Percentiles rank a stretch among this genome's conserved stretches.
These are phyloP conservation scores for Synergus itoensis DNA, from an alignment of 2,888 invertebrate genomes.

Conservation along the genomic window DNA sequence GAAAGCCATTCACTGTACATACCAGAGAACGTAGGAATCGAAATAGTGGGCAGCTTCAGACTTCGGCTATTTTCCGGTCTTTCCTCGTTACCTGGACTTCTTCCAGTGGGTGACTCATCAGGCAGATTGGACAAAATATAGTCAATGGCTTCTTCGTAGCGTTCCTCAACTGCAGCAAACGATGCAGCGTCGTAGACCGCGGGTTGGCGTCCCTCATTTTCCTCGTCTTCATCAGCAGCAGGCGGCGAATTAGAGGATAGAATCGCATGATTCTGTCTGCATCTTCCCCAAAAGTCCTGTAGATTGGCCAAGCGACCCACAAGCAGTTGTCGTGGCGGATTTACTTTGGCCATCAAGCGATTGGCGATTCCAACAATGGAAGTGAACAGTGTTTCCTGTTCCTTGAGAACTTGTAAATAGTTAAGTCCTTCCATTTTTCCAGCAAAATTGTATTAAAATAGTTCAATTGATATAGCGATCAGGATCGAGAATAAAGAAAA, in stretches of 20 bases:
- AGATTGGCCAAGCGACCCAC: not conserved
- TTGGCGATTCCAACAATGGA: not conserved
- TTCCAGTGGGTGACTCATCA: not conserved
- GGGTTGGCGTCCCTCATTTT: no score
- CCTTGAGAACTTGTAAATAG: not conserved
- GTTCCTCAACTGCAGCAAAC: not conserved
- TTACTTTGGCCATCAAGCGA: not conserved
- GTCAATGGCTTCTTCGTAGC: conserved; percentile 15
- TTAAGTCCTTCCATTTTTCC: not conserved
- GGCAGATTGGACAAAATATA: not conserved
- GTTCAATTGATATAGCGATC: no score
- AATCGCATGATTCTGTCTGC: not conserved
- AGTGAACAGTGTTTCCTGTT: not conserved
- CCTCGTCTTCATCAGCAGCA: no score
- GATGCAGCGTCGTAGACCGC: not conserved
- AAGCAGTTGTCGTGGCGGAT: not conserved
- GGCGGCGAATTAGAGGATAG: not conserved
- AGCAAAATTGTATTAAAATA: no score
- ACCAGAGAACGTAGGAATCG: not conserved
- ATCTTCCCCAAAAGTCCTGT: not conserved
- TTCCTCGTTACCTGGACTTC: not conserved
- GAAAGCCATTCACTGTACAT: conserved; percentile 9
- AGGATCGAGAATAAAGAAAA: no score
- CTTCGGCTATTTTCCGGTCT: not conserved
- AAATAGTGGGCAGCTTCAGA: not conserved